A percentile compares a stretch with the other conserved stretches of the same genome.
Conservation (phyloP, 2,113 vertebrate genomes). For the Climacteris rufus region DNA sequence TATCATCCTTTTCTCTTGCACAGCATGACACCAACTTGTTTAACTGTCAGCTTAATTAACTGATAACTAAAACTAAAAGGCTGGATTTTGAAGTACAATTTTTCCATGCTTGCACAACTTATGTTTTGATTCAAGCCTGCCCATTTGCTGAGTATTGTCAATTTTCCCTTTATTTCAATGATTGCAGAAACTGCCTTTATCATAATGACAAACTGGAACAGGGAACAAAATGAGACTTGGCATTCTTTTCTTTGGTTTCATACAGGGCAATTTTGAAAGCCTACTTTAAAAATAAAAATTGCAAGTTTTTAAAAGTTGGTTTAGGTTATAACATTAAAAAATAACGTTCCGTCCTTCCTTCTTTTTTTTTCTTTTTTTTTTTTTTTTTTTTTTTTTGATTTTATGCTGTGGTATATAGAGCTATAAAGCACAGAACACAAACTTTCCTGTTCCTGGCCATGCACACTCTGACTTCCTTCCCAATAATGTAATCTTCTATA, state of each 20-base stretch:
- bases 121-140: background rate
- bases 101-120: background rate
- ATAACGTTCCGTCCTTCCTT: no score
- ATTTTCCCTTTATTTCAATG: background rate
- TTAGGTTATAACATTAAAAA: no score
- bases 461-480: background rate
- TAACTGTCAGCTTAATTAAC: background rate
- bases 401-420: background rate
- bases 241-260: background rate
- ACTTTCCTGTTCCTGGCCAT: background rate
- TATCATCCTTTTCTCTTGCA: background rate
- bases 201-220: background rate
- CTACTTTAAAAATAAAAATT: background rate
- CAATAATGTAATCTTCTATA: background rate
- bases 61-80: background rate
- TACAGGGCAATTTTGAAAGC: background rate
- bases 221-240: background rate
- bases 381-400: background rate
- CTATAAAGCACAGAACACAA: background rate
- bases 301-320: accelerated
- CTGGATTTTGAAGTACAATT: background rate
- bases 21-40: background rate
- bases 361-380: no score
- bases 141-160: background rate
- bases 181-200: background rate